A percentile compares a stretch with the other conserved stretches of the same genome.
Evolutionary conservation across 2,888 invertebrate genomes (phyloP).

Genomic region (Ypsolopha sequella): DNA sequence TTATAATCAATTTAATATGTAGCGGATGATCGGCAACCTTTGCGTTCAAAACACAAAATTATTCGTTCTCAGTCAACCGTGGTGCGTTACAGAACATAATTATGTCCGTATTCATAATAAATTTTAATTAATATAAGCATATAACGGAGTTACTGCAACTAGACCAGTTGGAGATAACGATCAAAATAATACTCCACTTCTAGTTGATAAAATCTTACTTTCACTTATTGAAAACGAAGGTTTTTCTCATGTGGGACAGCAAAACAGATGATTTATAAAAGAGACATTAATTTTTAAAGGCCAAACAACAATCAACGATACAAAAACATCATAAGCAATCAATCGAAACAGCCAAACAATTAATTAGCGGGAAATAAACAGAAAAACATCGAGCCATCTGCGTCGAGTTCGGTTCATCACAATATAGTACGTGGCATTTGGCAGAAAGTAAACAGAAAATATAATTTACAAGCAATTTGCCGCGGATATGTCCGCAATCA

Average conservation of each 20-base stretch:
- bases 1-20: neutral
- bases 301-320: too few species aligned
- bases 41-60: constrained; percentile 6
- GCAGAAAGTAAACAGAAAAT: constrained; percentile 70
- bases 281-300: too few species aligned
- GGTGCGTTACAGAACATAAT: constrained; percentile 11
- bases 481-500: constrained; percentile 70
- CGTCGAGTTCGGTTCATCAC: constrained; percentile 23
- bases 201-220: constrained; percentile 31
- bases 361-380: constrained; percentile 57
- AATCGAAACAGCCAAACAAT: constrained; percentile 35
- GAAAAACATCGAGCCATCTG: constrained; percentile 30
- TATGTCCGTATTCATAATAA: constrained; percentile 9
- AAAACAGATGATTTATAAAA: too few species aligned
- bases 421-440: constrained; percentile 55
- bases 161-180: constrained; percentile 22
- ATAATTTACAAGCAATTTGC: constrained; percentile 71
- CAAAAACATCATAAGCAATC: neutral
- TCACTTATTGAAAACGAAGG: constrained; percentile 35
- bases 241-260: constrained; percentile 10
- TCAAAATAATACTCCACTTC: constrained; percentile 14
- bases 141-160: constrained; percentile 12
- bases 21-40: constrained; percentile 3
- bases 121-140: constrained; percentile 17
- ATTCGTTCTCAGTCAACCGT: constrained; percentile 6